Conservation (phyloP, 2,888 invertebrate species). For the Altica lythri region DNA sequence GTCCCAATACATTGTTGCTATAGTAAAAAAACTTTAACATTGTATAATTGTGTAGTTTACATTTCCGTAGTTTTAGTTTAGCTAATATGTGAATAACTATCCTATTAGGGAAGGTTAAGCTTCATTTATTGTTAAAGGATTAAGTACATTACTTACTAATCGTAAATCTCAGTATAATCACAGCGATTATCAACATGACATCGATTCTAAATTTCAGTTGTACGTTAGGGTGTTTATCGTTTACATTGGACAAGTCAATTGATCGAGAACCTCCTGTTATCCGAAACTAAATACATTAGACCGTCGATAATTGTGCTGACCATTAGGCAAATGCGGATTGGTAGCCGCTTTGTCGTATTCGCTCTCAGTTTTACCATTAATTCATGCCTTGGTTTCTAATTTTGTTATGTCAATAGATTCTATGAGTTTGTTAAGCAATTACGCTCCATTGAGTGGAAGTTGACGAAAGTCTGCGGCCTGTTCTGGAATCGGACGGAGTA, state of each 20-base stretch:
- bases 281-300: conserved; percentile 20
- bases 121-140: too few relatives aligned
- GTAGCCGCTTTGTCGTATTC: conserved; percentile 28
- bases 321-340: conserved; percentile 35
- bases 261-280: conserved; percentile 15
- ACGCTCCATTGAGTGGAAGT: conserved; percentile 33
- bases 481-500: conserved; percentile 20
- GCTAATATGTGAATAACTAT: too few relatives aligned
- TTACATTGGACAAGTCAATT: conserved; percentile 14
- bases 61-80: too few relatives aligned
- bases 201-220: conserved; percentile 7
- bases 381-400: conserved; percentile 34
- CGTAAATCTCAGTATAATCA: too few relatives aligned
- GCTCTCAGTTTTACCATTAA: conserved; percentile 35
- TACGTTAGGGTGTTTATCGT: conserved; percentile 11
- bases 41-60: too few relatives aligned
- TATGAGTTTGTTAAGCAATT: conserved; percentile 34
- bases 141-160: too few relatives aligned
- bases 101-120: too few relatives aligned
- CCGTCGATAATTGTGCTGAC: conserved; percentile 28
- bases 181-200: conserved; percentile 2
- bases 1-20: too few relatives aligned
- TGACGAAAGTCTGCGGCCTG: conserved; percentile 29
- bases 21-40: too few relatives aligned
- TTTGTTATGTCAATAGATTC: conserved; percentile 32